Conservation (phyloP, 37 sponge, comb jelly and placozoan genomes). For the Hormiphora californensis region DNA sequence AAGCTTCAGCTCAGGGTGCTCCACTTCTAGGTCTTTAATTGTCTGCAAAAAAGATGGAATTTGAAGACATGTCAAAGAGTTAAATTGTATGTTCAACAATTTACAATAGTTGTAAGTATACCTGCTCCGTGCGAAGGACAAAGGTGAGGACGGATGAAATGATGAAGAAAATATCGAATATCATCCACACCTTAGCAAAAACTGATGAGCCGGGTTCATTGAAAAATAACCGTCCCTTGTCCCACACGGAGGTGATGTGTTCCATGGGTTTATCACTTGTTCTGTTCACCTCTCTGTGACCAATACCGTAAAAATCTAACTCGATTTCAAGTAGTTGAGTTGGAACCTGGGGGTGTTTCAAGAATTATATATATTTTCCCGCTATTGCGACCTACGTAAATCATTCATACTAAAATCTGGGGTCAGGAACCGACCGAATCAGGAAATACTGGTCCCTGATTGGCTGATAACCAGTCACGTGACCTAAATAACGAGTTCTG, state of each 20-base stretch:
- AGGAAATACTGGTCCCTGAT: too few relatives aligned
- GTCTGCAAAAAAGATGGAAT: too few relatives aligned
- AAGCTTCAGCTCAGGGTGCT: not conserved
- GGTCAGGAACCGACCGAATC: too few relatives aligned
- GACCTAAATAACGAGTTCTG: too few relatives aligned
- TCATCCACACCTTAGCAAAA: not conserved
- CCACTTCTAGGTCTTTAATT: not conserved
- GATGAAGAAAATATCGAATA: constrained; percentile 9
- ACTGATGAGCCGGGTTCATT: not conserved
- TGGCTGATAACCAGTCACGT: too few relatives aligned
- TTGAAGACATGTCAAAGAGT: too few relatives aligned
- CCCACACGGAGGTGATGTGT: not conserved
- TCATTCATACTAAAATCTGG: too few relatives aligned
- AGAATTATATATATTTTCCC: too few relatives aligned
- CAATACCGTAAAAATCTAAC: constrained; percentile 7
- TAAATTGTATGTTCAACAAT: too few relatives aligned
- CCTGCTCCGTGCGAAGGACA: not conserved
- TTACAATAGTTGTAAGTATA: too few relatives aligned
- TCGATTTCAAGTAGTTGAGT: constrained; percentile 8
- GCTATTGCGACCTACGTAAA: too few relatives aligned
- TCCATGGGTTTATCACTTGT: not conserved
- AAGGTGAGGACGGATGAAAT: not conserved
- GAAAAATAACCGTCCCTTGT: not conserved
- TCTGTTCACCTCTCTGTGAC: not conserved
- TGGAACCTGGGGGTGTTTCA: too few relatives aligned